Evolutionary conservation across 2,113 vertebrate genomes (phyloP).

Genomic region (Calidris pugnax): DNA sequence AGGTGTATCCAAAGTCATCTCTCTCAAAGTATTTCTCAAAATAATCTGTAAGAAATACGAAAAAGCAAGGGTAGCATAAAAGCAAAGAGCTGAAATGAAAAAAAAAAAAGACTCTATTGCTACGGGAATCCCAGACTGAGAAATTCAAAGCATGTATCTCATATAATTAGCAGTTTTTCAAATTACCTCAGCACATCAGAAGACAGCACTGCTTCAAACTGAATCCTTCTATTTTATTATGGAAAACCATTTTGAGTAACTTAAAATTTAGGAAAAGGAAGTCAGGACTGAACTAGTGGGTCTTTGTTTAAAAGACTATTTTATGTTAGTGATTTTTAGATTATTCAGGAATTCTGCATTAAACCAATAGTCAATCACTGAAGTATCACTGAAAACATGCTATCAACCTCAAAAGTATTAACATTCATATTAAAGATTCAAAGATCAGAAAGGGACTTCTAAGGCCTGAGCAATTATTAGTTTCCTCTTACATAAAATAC

Average conservation of each 20-base stretch:
- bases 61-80: background rate
- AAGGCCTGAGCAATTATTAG: background rate
- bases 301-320: background rate
- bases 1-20: background rate
- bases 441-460: background rate
- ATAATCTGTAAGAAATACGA: background rate
- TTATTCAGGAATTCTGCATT: background rate
- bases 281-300: background rate
- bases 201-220: background rate
- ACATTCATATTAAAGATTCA: background rate
- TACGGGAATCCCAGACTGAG: background rate
- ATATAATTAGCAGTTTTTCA: background rate
- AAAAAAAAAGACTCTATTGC: background rate
- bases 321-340: background rate
- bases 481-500: background rate
- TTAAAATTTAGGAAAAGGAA: background rate
- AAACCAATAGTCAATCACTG: background rate
- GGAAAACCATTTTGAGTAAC: background rate
- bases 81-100: background rate
- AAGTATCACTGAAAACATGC: background rate
- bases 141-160: background rate
- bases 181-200: slow-evolving; percentile 1
- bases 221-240: background rate
- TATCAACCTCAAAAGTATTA: background rate
- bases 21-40: background rate